Evolutionary conservation across 2,888 invertebrate species (phyloP).

Genomic region (Mechanitis messenoides): DNA sequence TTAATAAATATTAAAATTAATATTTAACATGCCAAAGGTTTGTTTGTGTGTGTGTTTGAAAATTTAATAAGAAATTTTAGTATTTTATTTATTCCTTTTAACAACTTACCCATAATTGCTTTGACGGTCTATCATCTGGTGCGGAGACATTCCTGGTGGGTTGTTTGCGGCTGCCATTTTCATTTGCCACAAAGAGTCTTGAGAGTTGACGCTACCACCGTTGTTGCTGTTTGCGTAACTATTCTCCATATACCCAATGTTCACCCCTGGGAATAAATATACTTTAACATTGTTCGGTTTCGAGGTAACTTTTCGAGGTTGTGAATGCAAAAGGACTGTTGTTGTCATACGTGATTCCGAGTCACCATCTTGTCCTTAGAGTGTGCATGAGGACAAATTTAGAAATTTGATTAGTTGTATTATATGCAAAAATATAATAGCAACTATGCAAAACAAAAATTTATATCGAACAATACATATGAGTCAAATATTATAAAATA

Average conservation of each 20-base stretch:
- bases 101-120: conserved; percentile 78
- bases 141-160: conserved; percentile 74
- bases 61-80: too few species aligned
- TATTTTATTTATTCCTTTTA: neutral
- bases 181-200: conserved; percentile 96
- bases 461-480: neutral
- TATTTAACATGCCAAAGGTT: too few species aligned
- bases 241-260: conserved; percentile 93
- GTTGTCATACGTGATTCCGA: conserved; percentile 23
- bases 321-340: conserved; percentile 29
- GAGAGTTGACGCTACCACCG: conserved; percentile 96
- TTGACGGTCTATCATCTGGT: conserved; percentile 79
- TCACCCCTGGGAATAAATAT: conserved; percentile 78
- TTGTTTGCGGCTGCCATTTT: conserved; percentile 89
- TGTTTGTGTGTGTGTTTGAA: too few species aligned
- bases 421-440: too few species aligned
- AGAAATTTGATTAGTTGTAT: too few species aligned
- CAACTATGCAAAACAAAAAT: too few species aligned
- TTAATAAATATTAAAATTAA: too few species aligned
- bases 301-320: conserved; percentile 17
- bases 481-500: neutral
- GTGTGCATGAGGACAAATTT: conserved; percentile 30
- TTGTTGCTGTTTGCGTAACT: conserved; percentile 95
- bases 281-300: conserved; percentile 15
- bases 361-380: conserved; percentile 51